Evolutionary conservation across 2,797 vertebrate genomes (phyloP).

Genomic region (Podargus strigoides): DNA sequence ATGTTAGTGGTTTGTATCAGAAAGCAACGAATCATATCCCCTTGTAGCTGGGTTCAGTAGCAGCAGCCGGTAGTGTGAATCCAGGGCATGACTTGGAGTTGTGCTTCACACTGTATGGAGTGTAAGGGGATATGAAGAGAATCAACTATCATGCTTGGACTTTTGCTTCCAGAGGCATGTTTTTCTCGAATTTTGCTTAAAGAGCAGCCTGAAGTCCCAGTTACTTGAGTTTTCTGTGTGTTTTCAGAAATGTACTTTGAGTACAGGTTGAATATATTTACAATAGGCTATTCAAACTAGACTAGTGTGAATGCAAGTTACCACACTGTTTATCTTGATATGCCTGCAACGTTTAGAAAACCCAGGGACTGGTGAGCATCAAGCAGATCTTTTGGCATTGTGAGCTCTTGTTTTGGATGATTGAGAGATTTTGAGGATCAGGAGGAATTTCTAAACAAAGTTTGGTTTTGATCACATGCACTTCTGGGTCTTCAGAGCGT

Average conservation of each 20-base stretch:
- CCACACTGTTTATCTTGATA: background rate
- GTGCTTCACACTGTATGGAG: background rate
- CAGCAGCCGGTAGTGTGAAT: background rate
- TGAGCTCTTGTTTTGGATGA: background rate
- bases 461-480: background rate
- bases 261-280: background rate
- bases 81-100: background rate
- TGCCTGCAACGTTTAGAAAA: background rate
- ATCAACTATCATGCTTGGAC: background rate
- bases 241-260: background rate
- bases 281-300: background rate
- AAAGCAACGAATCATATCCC: rapidly evolving
- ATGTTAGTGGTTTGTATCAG: background rate
- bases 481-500: background rate
- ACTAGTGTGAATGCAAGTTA: background rate
- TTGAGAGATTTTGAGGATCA: slow-evolving; percentile 17
- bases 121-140: background rate
- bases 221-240: background rate
- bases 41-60: background rate
- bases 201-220: background rate
- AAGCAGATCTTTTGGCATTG: background rate
- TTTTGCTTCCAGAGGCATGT: background rate
- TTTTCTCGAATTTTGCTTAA: background rate
- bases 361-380: background rate
- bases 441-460: slow-evolving; percentile 22